Evolutionary conservation across 2,888 invertebrate genomes (phyloP).

Genomic region (Meganola albula): DNA sequence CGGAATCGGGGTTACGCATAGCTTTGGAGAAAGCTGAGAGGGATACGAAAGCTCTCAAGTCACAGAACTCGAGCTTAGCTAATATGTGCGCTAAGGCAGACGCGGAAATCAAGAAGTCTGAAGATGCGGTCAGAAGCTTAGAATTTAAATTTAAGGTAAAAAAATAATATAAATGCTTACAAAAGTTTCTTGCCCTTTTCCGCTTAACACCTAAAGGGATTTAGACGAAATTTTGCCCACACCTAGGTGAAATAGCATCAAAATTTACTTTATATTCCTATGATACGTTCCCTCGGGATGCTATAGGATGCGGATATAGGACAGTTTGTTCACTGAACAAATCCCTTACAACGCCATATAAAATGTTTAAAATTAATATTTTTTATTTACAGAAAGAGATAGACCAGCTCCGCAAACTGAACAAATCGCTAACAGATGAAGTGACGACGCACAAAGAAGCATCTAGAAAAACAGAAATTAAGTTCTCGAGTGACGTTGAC

Average conservation of each 20-base stretch:
- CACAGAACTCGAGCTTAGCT: slow-evolving; percentile 63
- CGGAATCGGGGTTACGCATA: slow-evolving; percentile 73
- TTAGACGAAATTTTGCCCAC: too few species aligned
- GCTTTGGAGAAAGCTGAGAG: slow-evolving; percentile 75
- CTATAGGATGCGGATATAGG: too few species aligned
- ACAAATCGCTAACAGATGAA: slow-evolving; percentile 67
- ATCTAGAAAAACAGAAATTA: slow-evolving; percentile 63
- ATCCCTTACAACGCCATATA: too few species aligned
- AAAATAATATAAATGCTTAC: too few species aligned
- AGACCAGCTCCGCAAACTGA: slow-evolving; percentile 53
- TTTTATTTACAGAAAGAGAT: slow-evolving; percentile 55
- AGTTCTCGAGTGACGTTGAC: slow-evolving; percentile 67
- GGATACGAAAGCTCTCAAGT: slow-evolving; percentile 68
- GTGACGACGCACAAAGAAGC: slow-evolving; percentile 63
- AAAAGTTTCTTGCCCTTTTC: too few species aligned
- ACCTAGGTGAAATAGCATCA: too few species aligned
- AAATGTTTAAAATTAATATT: too few species aligned
- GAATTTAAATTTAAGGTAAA: slow-evolving; percentile 66
- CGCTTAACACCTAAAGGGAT: too few species aligned
- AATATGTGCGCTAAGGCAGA: slow-evolving; percentile 66
- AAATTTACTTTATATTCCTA: too few species aligned
- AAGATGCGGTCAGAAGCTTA: slow-evolving; percentile 59
- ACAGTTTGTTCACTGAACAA: too few species aligned
- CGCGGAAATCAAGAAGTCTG: slow-evolving; percentile 70
- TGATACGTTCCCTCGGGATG: too few species aligned